Evolutionary conservation across 2,113 vertebrate species (phyloP).

Genomic region (Cyphomyrus plagiostoma): DNA sequence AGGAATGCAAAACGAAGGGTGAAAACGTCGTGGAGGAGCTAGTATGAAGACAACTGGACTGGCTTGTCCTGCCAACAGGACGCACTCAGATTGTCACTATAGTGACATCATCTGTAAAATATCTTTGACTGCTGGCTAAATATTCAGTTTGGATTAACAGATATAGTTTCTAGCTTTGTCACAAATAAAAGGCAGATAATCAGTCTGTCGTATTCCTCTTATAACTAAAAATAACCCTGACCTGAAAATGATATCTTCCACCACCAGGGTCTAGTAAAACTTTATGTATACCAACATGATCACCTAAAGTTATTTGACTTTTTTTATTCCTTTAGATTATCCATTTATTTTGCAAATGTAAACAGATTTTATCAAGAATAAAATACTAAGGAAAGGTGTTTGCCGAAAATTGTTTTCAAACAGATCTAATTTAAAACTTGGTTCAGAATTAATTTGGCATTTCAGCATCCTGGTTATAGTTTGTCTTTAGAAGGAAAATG

Average conservation of each 20-base stretch:
- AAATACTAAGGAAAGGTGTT: not conserved
- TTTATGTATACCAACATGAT: not conserved
- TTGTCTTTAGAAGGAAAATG: not conserved
- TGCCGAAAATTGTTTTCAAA: not conserved
- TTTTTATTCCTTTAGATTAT: not conserved
- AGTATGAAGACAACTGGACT: conserved; percentile 20
- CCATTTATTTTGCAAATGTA: not conserved
- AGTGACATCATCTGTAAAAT: not conserved
- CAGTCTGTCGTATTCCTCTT: not conserved
- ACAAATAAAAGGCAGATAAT: not conserved
- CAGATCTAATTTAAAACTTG: not conserved
- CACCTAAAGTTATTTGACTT: not conserved
- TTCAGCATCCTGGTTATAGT: not conserved
- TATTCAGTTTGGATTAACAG: not conserved
- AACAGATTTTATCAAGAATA: not conserved
- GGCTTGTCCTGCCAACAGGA: conserved; percentile 22
- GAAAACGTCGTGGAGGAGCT: conserved; percentile 50
- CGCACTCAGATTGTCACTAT: not conserved
- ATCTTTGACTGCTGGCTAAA: not conserved
- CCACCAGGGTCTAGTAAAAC: conserved; percentile 31
- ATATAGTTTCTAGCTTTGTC: not conserved
- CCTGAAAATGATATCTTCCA: not conserved
- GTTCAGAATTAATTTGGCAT: not conserved
- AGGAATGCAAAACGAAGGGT: conserved; percentile 75
- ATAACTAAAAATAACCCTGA: conserved; percentile 9